Evolutionary conservation across 2,888 invertebrate species (phyloP).

Genomic region (Tipula unca): DNA sequence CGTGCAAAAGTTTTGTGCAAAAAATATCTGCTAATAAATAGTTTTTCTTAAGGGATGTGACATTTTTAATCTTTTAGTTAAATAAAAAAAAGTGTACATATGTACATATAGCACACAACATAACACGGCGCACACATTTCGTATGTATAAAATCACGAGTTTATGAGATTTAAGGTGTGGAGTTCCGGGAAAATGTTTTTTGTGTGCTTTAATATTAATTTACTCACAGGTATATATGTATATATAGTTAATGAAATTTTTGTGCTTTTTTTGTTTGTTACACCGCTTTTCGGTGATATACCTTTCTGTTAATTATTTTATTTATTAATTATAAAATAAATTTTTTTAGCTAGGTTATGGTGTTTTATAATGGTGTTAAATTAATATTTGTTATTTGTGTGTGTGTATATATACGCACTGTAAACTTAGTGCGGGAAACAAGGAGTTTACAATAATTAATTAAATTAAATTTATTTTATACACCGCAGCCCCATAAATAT

Average conservation of each 20-base stretch:
- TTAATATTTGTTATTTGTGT: neutral
- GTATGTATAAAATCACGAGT: neutral
- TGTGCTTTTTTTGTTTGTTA: neutral
- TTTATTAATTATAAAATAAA: neutral
- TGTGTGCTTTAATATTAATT: neutral
- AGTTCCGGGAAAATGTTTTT: neutral
- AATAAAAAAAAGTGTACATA: neutral
- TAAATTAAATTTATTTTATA: neutral
- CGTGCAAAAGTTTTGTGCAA: neutral
- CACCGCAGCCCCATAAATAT: neutral
- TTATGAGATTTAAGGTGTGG: neutral
- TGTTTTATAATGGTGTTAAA: neutral
- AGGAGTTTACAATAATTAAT: neutral
- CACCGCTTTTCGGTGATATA: neutral
- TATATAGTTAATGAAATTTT: neutral
- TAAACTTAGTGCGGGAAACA: neutral
- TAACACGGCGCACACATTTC: neutral
- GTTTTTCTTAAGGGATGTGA: neutral
- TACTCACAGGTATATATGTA: too few relatives aligned
- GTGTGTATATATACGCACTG: neutral
- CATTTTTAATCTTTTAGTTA: neutral
- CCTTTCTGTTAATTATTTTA: neutral
- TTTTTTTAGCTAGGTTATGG: neutral
- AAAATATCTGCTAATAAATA: neutral
- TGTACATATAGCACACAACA: neutral